Evolutionary conservation across 2,888 invertebrate genomes (phyloP).

Genomic region (Blastobasis lacticolella): DNA sequence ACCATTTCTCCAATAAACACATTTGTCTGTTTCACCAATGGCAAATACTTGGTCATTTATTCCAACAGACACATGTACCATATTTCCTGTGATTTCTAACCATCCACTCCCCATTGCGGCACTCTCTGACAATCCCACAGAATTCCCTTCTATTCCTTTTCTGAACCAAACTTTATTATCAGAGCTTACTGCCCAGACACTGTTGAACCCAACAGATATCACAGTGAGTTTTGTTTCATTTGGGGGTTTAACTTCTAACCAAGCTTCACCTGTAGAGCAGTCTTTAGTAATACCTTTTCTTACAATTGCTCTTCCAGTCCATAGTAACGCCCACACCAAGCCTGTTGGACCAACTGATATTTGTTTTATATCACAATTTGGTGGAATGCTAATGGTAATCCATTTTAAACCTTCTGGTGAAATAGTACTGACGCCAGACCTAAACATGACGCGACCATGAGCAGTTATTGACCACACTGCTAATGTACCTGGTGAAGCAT

Average conservation of each 20-base stretch:
- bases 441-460: slow-evolving; percentile 91
- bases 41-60: slow-evolving; percentile 93
- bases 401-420: slow-evolving; percentile 93
- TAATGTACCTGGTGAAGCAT: slow-evolving; percentile 82
- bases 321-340: slow-evolving; percentile 89
- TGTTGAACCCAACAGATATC: slow-evolving; percentile 86
- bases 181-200: slow-evolving; percentile 86
- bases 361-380: slow-evolving; percentile 87
- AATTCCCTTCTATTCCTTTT: slow-evolving; percentile 80
- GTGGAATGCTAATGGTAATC: slow-evolving; percentile 84
- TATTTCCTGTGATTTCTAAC: slow-evolving; percentile 92
- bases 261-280: slow-evolving; percentile 79
- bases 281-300: slow-evolving; percentile 89
- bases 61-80: slow-evolving; percentile 88
- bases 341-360: slow-evolving; percentile 91
- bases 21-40: slow-evolving; percentile 86
- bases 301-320: slow-evolving; percentile 88
- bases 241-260: slow-evolving; percentile 86
- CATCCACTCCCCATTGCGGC: slow-evolving; percentile 88
- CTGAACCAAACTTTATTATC: slow-evolving; percentile 92
- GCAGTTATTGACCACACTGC: slow-evolving; percentile 96
- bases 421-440: slow-evolving; percentile 84
- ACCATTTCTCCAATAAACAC: slow-evolving; percentile 86
- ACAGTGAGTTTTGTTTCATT: slow-evolving; percentile 81
- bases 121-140: slow-evolving; percentile 81